A percentile compares a stretch with the other conserved stretches of the same genome.
Conservation (phyloP, 2,797 vertebrate genomes). For the Vireo griseus region DNA sequence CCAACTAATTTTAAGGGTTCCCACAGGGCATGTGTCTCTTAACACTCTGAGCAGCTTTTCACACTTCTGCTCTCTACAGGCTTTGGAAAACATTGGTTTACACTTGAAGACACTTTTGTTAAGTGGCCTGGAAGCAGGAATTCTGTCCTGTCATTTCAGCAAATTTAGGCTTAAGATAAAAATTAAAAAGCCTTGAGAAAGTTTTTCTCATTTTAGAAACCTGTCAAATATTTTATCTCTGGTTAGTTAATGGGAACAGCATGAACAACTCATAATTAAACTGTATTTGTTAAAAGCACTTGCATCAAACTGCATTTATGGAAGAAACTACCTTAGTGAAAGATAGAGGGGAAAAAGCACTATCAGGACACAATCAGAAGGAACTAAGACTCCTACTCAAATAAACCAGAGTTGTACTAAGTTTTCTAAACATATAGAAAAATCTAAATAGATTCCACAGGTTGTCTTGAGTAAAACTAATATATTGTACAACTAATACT, state of each 20-base stretch:
- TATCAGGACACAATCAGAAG: background rate
- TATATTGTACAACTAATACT: background rate
- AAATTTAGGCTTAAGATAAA: conserved; percentile 20
- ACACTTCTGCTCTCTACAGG: conserved; percentile 21
- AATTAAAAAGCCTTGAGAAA: background rate
- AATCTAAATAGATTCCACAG: background rate
- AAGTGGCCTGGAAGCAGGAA: conserved; percentile 64
- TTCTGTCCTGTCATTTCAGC: background rate
- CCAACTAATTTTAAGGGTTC: conserved; percentile 24
- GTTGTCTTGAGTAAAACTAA: background rate
- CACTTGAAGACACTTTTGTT: conserved; percentile 55
- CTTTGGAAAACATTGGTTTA: conserved; percentile 46
- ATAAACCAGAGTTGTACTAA: background rate
- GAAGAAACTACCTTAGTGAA: background rate
- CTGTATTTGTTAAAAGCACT: background rate
- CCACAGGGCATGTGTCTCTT: conserved; percentile 48
- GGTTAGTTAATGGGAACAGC: background rate
- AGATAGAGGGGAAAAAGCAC: background rate
- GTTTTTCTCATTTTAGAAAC: background rate
- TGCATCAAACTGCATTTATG: background rate
- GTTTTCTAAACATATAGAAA: background rate
- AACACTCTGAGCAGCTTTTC: conserved; percentile 45
- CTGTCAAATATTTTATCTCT: background rate
- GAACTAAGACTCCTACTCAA: background rate
- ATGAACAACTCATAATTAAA: background rate